Base-by-base conservation (phyloP, 2,797 vertebrate species). In the Heteromormyrus szaboi region DNA sequence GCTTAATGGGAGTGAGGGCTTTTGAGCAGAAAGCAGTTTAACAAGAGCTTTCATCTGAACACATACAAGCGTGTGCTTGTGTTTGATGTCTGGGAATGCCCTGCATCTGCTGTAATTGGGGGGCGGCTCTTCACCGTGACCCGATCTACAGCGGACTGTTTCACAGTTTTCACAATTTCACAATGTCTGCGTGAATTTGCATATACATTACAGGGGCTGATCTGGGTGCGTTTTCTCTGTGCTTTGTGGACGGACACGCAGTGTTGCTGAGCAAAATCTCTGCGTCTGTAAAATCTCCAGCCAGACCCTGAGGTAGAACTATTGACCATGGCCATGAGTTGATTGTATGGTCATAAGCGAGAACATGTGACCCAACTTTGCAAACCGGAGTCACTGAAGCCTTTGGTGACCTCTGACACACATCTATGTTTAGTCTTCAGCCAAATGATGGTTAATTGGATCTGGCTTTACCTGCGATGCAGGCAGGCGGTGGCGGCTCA, bases 31-130 rank as follows among this genome's bases (percentile, higher is more conserved):
- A 83, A 83, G 37, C 44, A 83, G 79, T 48, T 83, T 83, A 83
- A 83, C 19, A 83, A 83, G 79, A 83, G 79, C 44, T 83, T 83
- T 83, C 79, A 83, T 83, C 79, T n/a, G 79, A 48, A 83, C 41
- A 83, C 46, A 1, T 48, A 83, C 19, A 48, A 41, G 37, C 37
- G 41, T 41, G 79, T 83, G 68, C 33, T 83, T 46, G 17, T 48
- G 41, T 25, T 41, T 83, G 41, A 48, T 46, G 79, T 83, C 19
- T 83, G 79, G 41, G 76, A 83, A 48, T 46, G 79, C 41, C 79
- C 19, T 50, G 68, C 68, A 17, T 83, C 14, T 83, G 44, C 41
- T 12, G 17, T 83, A 83, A 83, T 48, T 83, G 79, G 79, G n/a
- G 41, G 37, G 19, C 14, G n/a, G 44, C 44, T 83, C 41, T 48